Evolutionary conservation across 2,888 invertebrate genomes (phyloP).

Genomic region (Megastigmus dorsalis): DNA sequence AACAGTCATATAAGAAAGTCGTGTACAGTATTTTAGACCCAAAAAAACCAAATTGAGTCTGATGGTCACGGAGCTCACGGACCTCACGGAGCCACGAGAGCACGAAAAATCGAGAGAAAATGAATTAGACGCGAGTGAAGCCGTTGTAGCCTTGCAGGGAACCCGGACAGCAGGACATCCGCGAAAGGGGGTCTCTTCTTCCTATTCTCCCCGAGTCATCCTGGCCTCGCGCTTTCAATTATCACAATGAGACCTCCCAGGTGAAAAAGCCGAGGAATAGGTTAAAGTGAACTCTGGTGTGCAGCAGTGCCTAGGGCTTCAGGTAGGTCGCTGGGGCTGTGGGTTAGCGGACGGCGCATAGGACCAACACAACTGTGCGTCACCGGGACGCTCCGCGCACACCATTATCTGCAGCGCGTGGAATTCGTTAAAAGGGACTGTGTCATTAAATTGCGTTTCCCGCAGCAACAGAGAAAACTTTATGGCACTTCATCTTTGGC

Average conservation of each 20-base stretch:
- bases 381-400: constrained; percentile 7
- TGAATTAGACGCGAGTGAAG: background rate
- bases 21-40: too few species aligned
- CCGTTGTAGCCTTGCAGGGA: background rate
- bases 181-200: constrained; percentile 26
- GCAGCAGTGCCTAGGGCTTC: background rate
- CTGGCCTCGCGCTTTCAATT: constrained; percentile 6
- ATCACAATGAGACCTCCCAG: constrained; percentile 46
- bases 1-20: background rate
- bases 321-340: constrained; percentile 49
- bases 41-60: too few species aligned
- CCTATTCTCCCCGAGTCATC: background rate
- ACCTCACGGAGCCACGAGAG: background rate
- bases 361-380: background rate
- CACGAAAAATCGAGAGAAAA: background rate
- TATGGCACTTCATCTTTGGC: constrained; percentile 49
- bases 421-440: constrained; percentile 32
- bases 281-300: too few species aligned
- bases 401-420: constrained; percentile 25
- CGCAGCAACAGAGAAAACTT: constrained; percentile 44
- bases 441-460: constrained; percentile 49
- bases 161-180: constrained; percentile 29
- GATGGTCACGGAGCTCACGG: too few species aligned
- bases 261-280: background rate
- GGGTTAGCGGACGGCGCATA: constrained; percentile 23